Evolutionary conservation across 2,888 invertebrate species (phyloP), one percentile per base, ranked within the genome.

Genomic region (Temnothorax ravouxi): DNA sequence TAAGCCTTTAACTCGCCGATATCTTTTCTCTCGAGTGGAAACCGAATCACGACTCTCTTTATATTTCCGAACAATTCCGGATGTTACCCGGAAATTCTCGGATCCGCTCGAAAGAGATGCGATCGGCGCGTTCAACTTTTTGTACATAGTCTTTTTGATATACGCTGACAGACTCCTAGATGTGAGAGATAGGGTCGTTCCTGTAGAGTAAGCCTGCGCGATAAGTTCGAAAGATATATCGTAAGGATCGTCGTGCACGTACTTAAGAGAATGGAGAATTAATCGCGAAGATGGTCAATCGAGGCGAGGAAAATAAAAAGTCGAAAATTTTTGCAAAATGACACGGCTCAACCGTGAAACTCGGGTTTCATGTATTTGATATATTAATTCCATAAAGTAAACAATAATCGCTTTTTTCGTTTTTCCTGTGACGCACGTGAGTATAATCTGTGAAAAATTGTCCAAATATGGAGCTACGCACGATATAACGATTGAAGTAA

Each of bases 111-210:
- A 47, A 56, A 59, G 25, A 71, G 84, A 72, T 6, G 64, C 69
- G 56, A 52, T 69, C 66, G 44, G 62, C 71, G 69, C 29, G 67
- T 34, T 62, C 62, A 54, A 84, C 67, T 81, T 87, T 86, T 91
- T 93, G 93, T 93, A 93, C 81, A 93, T 93, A 93, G 89, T 88
- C 91, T 91, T 93, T 93, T 94, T 93, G 93, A 93, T 93, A 92
- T 89, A 91, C 89, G 89, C 91, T 92, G 90, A 90, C 86, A 82
- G 84, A 87, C 89, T 88, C 88, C 85, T 92, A 90, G 88, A 88
- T 88, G 91, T 90, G 89, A 88, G 83, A 83, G 80, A 84, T 88
- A 91, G 90, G 88, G 87, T 91, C 88, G 89, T 92, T 92, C 92
- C 92, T 90, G 88, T 92, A 92, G 91, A 85, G 62, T 89, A 89